Conservation (phyloP, 1,140 invertebrate genomes). For the Psix sp. region DNA sequence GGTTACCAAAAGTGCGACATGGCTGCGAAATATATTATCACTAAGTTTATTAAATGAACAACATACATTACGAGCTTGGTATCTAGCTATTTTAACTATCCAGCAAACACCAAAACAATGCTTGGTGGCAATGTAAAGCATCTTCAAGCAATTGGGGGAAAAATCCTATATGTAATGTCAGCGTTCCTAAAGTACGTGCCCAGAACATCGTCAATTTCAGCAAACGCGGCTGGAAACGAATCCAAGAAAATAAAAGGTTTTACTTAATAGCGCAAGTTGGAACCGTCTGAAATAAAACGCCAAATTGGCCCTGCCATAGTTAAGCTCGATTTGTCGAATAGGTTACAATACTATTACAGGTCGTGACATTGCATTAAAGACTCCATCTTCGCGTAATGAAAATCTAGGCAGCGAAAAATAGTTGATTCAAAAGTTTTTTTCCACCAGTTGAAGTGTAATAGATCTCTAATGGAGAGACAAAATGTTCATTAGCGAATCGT, state of each 20-base stretch:
- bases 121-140: slow-evolving; percentile 48
- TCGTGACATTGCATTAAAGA: too few relatives aligned
- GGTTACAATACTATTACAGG: slow-evolving; percentile 7
- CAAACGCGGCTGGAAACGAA: slow-evolving; percentile 35
- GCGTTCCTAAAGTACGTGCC: slow-evolving; percentile 28
- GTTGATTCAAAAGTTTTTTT: too few relatives aligned
- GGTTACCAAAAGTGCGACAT: neutral
- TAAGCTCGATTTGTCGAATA: slow-evolving; percentile 13
- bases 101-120: slow-evolving; percentile 42
- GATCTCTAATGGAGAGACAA: too few relatives aligned
- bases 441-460: too few relatives aligned
- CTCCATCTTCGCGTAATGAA: too few relatives aligned
- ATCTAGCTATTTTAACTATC: slow-evolving; percentile 16
- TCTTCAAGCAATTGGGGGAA: slow-evolving; percentile 52
- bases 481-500: too few relatives aligned
- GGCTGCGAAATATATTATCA: slow-evolving; percentile 41
- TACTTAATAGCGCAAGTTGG: slow-evolving; percentile 39
- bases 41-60: slow-evolving; percentile 52
- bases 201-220: slow-evolving; percentile 24
- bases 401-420: too few relatives aligned
- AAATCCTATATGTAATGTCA: slow-evolving; percentile 46
- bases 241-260: slow-evolving; percentile 44
- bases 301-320: slow-evolving; percentile 23
- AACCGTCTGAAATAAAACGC: slow-evolving; percentile 34
- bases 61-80: slow-evolving; percentile 44